Percentiles rank a stretch among this genome's conserved stretches.
Evolutionary conservation across 2,888 invertebrate species (phyloP).

Genomic region (Nephrocerus scutellatus): DNA sequence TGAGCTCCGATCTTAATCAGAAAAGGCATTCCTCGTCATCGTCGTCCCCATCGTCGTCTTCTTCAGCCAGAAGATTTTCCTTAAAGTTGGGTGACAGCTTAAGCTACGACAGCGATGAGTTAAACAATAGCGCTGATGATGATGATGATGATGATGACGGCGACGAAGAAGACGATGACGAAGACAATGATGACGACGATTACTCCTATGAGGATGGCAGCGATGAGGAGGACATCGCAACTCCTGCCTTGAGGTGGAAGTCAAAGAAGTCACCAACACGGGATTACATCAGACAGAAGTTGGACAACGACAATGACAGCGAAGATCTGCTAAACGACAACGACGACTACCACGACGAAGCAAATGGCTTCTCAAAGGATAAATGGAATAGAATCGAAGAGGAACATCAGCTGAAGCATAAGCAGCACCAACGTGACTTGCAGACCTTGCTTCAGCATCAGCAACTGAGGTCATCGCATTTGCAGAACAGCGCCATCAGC

Average conservation of each 20-base stretch:
- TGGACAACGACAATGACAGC: conserved; percentile 22
- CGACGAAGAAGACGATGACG: conserved; percentile 25
- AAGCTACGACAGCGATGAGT: conserved; percentile 5
- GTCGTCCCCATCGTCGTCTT: too few species aligned
- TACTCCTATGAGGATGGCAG: conserved; percentile 25
- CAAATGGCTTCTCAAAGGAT: conserved; percentile 40
- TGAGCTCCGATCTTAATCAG: too few species aligned
- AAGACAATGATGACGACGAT: conserved; percentile 25
- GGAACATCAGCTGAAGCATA: conserved; percentile 35
- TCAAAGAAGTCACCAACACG: conserved; percentile 11
- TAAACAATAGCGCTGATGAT: background rate
- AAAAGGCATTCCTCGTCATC: too few species aligned
- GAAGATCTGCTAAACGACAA: conserved; percentile 27
- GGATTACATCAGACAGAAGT: conserved; percentile 7
- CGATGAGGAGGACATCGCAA: conserved; percentile 12
- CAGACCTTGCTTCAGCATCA: conserved; percentile 24
- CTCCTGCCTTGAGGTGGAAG: conserved; percentile 10
- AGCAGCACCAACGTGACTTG: conserved; percentile 36
- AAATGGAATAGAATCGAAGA: conserved; percentile 46
- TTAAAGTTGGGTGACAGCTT: conserved; percentile 5
- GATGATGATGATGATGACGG: conserved; percentile 14
- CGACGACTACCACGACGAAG: conserved; percentile 34
- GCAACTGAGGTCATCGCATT: conserved; percentile 3
- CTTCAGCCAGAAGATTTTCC: background rate
- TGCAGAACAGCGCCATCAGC: conserved; percentile 13